Base-by-base conservation (phyloP, 1,140 invertebrate genomes). In the Nomia melanderi region DNA sequence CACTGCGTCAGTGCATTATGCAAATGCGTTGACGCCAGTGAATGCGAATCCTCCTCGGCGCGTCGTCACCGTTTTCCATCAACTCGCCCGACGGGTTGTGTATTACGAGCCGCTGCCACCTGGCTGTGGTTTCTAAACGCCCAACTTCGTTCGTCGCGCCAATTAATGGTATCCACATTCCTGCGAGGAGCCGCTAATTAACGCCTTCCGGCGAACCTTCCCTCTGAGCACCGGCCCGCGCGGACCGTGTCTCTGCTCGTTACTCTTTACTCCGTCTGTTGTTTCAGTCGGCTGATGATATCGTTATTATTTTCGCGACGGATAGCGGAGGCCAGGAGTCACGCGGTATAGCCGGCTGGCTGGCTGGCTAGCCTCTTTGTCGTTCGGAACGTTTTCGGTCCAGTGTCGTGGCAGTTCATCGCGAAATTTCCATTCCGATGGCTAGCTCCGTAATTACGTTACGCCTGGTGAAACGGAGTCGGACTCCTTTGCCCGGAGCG, bases 121-220 rank as follows among this genome's bases (percentile, higher is more conserved):
- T 62, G 44, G 36, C 41, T 11, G 60, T 17, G 36, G 65, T 82
- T 82, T 71, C 62, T 70, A 71, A 47, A 44, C 36, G 54, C 17
- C 56, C 62, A 50, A 54, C 53, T 82, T 70, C 17, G 74, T 41
- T 29, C 59, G 23, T 64, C 54, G 73, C 86, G 78, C 84, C 86
- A 88, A 88, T 88, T 88, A 88, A 85, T 88, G 81, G 73, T 79
- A 80, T 73, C 75, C 83, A 77, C 73, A 86, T 82, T 80, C 67
- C 76, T 60, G 76, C 63, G 82, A 77, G 74, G 50, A 78, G 72
- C 65, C 29, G 56, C 85, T 88, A 87, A 88, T 88, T 88, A 87
- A 79, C 63, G 65, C 60, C 77, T 87, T 79, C 71, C 36, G 29
- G 44, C 57, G 60, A 78, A 66, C 62, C 62, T 54, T 60, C n/a